phyloP scores from a whole-genome alignment of 2,113 vertebrate genomes.

The Dicentrarchus labrax region DNA sequence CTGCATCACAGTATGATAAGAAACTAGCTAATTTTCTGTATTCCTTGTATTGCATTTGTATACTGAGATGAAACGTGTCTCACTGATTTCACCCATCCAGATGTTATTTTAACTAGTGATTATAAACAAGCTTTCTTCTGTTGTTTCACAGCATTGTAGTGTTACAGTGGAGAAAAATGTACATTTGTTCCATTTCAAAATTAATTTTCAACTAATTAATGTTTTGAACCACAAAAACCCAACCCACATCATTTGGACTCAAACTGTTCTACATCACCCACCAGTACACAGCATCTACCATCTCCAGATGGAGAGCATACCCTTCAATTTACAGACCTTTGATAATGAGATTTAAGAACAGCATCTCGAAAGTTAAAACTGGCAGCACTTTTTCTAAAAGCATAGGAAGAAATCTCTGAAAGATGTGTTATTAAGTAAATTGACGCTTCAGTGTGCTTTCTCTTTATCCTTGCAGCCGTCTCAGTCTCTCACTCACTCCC shows the following conservation, averaged over 20 bases:
- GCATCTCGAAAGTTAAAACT: constrained; percentile 24
- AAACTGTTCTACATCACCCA: not conserved
- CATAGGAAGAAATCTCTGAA: constrained; percentile 21
- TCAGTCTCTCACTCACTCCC: constrained; percentile 40
- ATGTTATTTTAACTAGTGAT: not conserved
- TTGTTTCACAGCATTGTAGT: not conserved
- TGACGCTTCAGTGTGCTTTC: constrained; percentile 31
- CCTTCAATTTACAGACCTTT: constrained; percentile 34
- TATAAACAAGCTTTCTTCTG: not conserved
- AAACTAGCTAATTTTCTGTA: not conserved
- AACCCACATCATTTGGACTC: constrained; percentile 7
- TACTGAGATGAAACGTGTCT: not conserved
- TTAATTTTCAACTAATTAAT: not conserved
- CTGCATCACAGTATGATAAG: not conserved
- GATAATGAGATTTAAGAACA: constrained; percentile 50
- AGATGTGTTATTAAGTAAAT: constrained; percentile 55
- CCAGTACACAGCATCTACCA: not conserved
- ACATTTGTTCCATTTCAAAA: not conserved
- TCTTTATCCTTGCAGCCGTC: constrained; percentile 49
- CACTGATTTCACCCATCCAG: not conserved
- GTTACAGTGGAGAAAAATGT: not conserved
- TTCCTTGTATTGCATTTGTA: not conserved
- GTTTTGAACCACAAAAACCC: not conserved
- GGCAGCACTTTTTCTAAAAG: constrained; percentile 24
- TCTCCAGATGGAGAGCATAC: constrained; percentile 15